Base-by-base conservation (phyloP, 2,113 vertebrate genomes). In the Bambusicola thoracicus region DNA sequence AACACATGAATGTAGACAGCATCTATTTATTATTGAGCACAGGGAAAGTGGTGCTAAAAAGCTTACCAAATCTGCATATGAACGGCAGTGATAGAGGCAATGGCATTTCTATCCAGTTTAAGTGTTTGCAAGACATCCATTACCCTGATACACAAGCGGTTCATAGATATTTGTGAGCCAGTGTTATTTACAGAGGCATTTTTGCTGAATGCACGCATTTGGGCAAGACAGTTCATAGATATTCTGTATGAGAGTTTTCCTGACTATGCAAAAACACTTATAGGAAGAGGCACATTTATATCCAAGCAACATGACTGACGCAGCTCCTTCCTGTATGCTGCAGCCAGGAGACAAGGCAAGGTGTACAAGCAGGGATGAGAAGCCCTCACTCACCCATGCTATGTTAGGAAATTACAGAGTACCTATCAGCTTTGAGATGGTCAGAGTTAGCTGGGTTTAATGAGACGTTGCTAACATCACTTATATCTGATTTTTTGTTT, bases 161-260 rank as follows among this genome's bases (percentile, higher is more conserved):
- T 20, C 51, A 85, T 36, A 25, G 48, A 75, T 14, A 6, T 65
- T 73, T 81, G 41, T 40, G 29, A 72, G 29, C 32, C 27, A 44
- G 21, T 6, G 21, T 73, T 89, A 83, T 78, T 92, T 84, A 90
- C 69, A 91, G 73, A 16, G 81, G 51, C 22, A 22, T 58, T 80
- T 94, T 70, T 94, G 81, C 86, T 85, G 68, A 89, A 94, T 34
- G 10, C 13, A 48, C 15, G 6, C 18, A 34, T 76, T 93, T 86
- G 43, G 22, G 34, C 29, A 81, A 58, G 74, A 56, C 22, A 27
- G 53, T 73, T 69, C 32, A 89, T 15, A 72, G 76, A 66, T 89
- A 73, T 56, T 81, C 46, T 78, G 29, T 63, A 69, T 17, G 30
- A 61, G 16, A 69, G 59, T 86, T 95, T 88, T 81, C 76, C 73